phyloP scores from a whole-genome alignment of 2,113 vertebrate species.

The Chroicocephalus ridibundus region DNA sequence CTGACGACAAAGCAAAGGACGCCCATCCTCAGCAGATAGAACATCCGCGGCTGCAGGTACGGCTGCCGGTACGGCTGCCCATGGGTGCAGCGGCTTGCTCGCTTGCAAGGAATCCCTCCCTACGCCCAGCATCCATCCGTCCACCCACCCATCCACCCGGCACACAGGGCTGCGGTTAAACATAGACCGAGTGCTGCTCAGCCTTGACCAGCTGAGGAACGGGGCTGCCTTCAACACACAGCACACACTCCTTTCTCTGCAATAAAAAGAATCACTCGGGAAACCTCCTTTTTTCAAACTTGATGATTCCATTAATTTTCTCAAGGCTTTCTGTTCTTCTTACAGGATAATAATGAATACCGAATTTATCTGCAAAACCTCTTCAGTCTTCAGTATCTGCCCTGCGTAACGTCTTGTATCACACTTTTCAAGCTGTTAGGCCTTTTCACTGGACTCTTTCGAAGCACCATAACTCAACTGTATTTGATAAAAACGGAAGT shows the following conservation, averaged over 20 bases:
- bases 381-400: background rate
- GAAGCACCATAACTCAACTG: accelerated
- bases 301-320: background rate
- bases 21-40: background rate
- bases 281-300: background rate
- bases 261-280: accelerated
- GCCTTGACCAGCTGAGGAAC: background rate
- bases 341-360: accelerated
- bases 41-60: background rate
- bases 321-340: background rate
- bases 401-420: background rate
- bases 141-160: too few relatives aligned
- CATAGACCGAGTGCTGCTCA: accelerated
- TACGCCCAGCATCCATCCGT: background rate
- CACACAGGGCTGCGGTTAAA: accelerated
- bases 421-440: accelerated
- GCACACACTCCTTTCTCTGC: accelerated
- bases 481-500: accelerated
- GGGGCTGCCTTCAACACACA: accelerated
- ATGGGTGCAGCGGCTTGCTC: background rate
- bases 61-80: background rate
- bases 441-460: accelerated
- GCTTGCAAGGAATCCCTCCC: background rate
- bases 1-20: conserved; percentile 20
- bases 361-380: accelerated